Evolutionary conservation across 2,797 vertebrate genomes (phyloP).

Genomic region (Hipposideros larvatus): DNA sequence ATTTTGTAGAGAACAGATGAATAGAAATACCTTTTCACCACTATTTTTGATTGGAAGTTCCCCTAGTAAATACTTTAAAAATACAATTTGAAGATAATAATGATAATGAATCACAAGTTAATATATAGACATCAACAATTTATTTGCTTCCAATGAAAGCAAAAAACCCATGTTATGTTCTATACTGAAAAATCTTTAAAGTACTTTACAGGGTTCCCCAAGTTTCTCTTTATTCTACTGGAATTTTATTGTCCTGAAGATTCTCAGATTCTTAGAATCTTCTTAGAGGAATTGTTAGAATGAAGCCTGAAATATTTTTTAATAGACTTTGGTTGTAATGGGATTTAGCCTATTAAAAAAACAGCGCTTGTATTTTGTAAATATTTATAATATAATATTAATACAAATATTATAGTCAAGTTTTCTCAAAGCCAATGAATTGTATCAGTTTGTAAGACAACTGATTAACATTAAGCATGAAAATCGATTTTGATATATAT

Average conservation of each 20-base stretch:
- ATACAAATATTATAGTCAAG: neutral
- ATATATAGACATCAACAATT: neutral
- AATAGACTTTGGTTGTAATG: neutral
- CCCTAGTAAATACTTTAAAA: neutral
- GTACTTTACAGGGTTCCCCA: neutral
- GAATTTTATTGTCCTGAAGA: neutral
- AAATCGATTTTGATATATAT: neutral
- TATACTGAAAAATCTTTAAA: neutral
- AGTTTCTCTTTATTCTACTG: neutral
- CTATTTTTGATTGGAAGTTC: neutral
- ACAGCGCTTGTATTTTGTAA: neutral
- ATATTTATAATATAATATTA: neutral
- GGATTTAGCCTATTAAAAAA: slow-evolving; percentile 35
- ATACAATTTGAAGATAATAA: neutral
- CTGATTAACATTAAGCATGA: neutral
- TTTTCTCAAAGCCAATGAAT: neutral
- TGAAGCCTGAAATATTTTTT: neutral
- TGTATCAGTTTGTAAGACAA: neutral
- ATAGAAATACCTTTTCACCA: neutral
- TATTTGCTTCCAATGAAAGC: neutral
- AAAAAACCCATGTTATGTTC: neutral
- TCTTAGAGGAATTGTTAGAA: neutral
- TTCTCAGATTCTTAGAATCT: neutral
- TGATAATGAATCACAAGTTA: neutral
- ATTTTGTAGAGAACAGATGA: neutral